These are phyloP conservation scores for Apamea sordens DNA, from an alignment of 2,888 invertebrate species.

Conservation along the genomic window DNA sequence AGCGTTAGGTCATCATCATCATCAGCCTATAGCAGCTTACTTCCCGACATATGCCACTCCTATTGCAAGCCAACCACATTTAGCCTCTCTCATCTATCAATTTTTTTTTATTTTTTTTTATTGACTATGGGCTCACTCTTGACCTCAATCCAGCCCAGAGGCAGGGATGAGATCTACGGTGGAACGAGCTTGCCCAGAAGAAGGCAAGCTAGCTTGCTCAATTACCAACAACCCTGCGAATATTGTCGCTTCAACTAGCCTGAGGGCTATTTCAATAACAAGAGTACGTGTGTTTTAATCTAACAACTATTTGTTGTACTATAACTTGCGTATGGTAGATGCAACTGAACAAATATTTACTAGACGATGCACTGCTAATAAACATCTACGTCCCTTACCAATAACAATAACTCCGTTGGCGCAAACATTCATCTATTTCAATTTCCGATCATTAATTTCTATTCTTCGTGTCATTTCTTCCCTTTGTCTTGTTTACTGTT, in stretches of 20 bases:
- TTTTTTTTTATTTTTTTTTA: no score
- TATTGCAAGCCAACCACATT: neutral
- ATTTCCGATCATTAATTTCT: constrained; percentile 48
- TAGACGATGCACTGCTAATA: constrained; percentile 24
- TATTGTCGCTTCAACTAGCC: neutral
- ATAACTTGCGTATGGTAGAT: constrained; percentile 10
- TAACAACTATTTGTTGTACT: neutral
- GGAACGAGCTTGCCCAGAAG: no score
- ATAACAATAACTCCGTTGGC: constrained; percentile 37
- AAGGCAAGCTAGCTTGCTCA: no score
- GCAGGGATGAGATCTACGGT: no score
- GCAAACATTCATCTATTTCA: constrained; percentile 42
- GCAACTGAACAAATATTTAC: constrained; percentile 41
- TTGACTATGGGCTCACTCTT: no score
- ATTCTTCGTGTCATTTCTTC: constrained; percentile 32
- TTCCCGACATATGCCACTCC: neutral
- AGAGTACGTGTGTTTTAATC: neutral
- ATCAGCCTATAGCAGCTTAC: neutral
- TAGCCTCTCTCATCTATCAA: neutral
- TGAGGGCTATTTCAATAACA: neutral
- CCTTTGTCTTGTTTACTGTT: constrained; percentile 19
- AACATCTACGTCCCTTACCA: constrained; percentile 18
- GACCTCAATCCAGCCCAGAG: no score
- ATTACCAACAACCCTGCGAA: neutral
- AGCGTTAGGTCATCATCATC: neutral